A percentile compares a stretch with the other conserved stretches of the same genome.
These are phyloP conservation scores for Zapus hudsonius DNA, from an alignment of 2,113 vertebrate genomes.

Conservation along the genomic window DNA sequence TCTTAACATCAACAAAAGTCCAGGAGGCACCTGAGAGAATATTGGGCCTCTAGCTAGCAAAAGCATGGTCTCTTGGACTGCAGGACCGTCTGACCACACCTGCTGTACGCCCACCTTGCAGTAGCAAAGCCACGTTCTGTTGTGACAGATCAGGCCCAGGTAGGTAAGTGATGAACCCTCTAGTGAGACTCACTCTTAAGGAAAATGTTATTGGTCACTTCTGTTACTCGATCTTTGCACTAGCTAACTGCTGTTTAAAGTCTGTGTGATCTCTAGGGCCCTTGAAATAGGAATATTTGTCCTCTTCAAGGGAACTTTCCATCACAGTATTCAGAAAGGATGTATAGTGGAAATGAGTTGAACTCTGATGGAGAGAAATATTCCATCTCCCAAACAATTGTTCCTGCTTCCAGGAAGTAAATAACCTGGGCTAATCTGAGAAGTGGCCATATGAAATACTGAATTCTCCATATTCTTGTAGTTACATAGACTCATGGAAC, in stretches of 20 bases:
- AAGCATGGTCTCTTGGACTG: neutral
- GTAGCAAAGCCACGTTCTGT: neutral
- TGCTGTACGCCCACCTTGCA: neutral
- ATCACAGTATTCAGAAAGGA: neutral
- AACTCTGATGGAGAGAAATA: neutral
- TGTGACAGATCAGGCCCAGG: neutral
- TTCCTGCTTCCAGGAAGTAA: neutral
- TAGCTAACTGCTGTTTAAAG: neutral
- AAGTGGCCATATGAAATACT: neutral
- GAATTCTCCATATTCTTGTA: neutral
- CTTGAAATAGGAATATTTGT: neutral
- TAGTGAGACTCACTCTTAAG: neutral
- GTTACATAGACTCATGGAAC: neutral
- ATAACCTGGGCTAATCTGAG: neutral
- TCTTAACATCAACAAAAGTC: neutral
- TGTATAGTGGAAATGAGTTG: neutral
- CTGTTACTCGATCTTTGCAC: neutral
- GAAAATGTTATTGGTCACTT: neutral
- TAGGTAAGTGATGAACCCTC: neutral
- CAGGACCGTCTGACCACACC: neutral
- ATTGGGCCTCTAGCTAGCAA: neutral
- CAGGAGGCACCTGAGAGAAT: neutral
- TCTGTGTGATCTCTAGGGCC: neutral
- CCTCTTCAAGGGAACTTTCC: neutral
- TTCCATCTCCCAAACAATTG: neutral